Percentiles rank a stretch among this genome's conserved stretches.
These are phyloP conservation scores for Pogona vitticeps DNA, from an alignment of 2,113 vertebrate genomes.

Conservation along the genomic window DNA sequence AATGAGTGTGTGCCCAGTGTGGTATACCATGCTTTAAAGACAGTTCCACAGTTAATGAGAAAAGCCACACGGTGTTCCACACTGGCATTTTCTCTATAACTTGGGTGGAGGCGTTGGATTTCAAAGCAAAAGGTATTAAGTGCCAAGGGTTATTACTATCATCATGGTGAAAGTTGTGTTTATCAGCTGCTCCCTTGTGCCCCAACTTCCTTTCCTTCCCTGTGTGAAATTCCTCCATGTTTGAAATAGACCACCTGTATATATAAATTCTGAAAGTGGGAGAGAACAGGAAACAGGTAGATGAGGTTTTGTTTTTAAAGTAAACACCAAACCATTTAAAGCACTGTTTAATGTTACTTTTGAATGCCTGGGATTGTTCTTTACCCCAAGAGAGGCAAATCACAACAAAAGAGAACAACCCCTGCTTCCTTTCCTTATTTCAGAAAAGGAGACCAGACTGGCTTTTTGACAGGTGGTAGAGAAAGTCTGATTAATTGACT, in stretches of 20 bases:
- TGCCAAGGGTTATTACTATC: background rate
- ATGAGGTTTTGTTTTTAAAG: background rate
- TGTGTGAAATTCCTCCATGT: background rate
- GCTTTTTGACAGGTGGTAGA: conserved; percentile 55
- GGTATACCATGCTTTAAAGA: background rate
- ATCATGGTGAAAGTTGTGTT: background rate
- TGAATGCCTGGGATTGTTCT: conserved; percentile 32
- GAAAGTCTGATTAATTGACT: conserved; percentile 71
- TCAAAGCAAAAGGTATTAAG: background rate
- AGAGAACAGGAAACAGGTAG: background rate
- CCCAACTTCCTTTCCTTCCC: background rate
- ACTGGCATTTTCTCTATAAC: background rate
- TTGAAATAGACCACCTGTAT: background rate
- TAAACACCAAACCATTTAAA: conserved; percentile 22
- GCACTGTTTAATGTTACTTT: conserved; percentile 22
- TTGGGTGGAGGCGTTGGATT: background rate
- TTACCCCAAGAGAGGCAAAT: conserved; percentile 31
- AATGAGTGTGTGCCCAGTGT: background rate
- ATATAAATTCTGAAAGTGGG: background rate
- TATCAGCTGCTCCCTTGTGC: background rate
- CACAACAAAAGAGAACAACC: conserved; percentile 3
- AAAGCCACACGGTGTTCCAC: background rate
- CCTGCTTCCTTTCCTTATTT: conserved; percentile 48
- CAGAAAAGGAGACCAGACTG: conserved; percentile 38
- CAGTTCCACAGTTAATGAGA: conserved; percentile 14